Conservation (phyloP, 2,888 invertebrate species). For the Philaethria dido region DNA sequence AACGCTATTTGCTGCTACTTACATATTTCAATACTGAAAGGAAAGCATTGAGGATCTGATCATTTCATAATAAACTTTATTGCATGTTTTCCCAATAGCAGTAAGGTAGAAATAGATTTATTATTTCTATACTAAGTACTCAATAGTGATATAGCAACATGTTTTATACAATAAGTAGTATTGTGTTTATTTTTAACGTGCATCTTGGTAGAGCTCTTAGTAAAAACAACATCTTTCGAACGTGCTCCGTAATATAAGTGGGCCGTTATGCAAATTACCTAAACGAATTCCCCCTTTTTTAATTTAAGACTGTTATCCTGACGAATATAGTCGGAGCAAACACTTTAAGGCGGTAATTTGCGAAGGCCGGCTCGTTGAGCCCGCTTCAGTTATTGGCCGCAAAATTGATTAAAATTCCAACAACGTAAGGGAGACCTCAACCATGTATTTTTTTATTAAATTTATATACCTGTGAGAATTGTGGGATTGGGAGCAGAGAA, state of each 20-base stretch:
- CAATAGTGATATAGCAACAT: not conserved
- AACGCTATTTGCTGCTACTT: constrained; percentile 17
- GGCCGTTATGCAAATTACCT: constrained; percentile 57
- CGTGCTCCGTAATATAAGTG: constrained; percentile 50
- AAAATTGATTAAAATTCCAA: constrained; percentile 80
- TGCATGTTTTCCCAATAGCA: not conserved
- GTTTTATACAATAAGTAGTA: constrained; percentile 9
- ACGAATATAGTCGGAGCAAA: constrained; percentile 63
- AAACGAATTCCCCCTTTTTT: constrained; percentile 52
- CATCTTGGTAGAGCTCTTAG: constrained; percentile 11
- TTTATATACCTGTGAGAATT: constrained; percentile 46
- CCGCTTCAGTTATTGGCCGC: constrained; percentile 71
- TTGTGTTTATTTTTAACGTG: constrained; percentile 29
- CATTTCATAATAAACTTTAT: not conserved
- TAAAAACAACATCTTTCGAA: constrained; percentile 37
- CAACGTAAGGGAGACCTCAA: constrained; percentile 54
- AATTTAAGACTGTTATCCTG: constrained; percentile 61
- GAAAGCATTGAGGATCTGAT: not conserved
- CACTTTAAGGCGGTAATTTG: constrained; percentile 72
- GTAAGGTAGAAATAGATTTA: too few species aligned
- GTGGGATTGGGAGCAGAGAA: not conserved
- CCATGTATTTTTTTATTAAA: constrained; percentile 61
- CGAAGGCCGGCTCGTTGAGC: constrained; percentile 60
- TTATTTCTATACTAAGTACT: too few species aligned
- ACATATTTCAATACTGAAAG: constrained; percentile 3